Percentiles rank a stretch among this genome's conserved stretches.
Conservation (phyloP, 2,888 invertebrate species). For the Oligia strigilis region DNA sequence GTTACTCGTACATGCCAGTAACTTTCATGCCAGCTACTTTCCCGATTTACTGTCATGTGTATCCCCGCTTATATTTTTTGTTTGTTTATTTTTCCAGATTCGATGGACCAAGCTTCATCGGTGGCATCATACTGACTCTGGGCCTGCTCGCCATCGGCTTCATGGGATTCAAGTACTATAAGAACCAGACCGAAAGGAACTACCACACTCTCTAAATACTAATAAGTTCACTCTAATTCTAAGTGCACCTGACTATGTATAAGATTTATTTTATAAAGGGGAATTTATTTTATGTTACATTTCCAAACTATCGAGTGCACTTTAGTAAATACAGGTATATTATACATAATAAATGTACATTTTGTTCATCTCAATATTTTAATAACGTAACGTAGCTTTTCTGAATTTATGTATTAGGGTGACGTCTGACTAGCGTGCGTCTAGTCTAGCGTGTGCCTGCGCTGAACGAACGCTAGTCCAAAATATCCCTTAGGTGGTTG, state of each 20-base stretch:
- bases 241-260: slow-evolving; percentile 81
- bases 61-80: neutral
- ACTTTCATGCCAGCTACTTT: no score
- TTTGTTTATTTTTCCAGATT: slow-evolving; percentile 86
- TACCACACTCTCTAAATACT: slow-evolving; percentile 95
- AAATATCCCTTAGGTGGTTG: slow-evolving; percentile 59
- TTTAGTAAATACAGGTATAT: slow-evolving; percentile 63
- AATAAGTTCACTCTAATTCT: slow-evolving; percentile 61
- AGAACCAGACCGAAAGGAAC: slow-evolving; percentile 95
- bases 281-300: slow-evolving; percentile 62
- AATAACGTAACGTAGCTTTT: slow-evolving; percentile 51
- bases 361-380: slow-evolving; percentile 59
- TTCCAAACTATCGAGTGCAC: slow-evolving; percentile 62
- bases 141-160: slow-evolving; percentile 95
- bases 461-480: slow-evolving; percentile 23
- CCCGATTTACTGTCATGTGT: no score
- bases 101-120: slow-evolving; percentile 95
- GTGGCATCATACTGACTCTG: slow-evolving; percentile 95
- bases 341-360: slow-evolving; percentile 45
- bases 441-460: neutral
- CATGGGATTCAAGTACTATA: slow-evolving; percentile 97
- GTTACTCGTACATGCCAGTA: no score
- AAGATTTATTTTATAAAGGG: slow-evolving; percentile 62
- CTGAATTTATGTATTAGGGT: slow-evolving; percentile 51
- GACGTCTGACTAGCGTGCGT: slow-evolving; percentile 20